Evolutionary conservation across 2,888 invertebrate species (phyloP), one percentile per base, ranked within the genome.

Genomic region (Aporophyla lueneburgensis): DNA sequence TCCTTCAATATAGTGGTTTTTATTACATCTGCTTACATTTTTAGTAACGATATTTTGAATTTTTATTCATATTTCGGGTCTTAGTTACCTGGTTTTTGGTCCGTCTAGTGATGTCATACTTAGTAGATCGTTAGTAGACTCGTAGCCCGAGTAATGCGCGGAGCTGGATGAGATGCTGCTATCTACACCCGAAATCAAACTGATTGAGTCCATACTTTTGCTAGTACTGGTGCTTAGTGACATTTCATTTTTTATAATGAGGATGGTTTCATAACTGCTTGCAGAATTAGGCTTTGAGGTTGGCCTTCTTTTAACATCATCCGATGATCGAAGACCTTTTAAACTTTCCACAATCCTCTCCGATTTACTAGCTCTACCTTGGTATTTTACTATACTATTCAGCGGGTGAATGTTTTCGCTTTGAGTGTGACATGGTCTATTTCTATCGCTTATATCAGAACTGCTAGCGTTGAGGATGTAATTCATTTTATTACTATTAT

Each of bases 241-340:
- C 5, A 91, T 90, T n/a, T 92, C 90, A 65, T 90, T 92, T 80
- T 88, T 89, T 46, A 90, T 69, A 14, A 91, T 65, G 21, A 89
- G 67, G 68, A 91, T 81, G 10, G 93, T 91, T 71, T 90, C 86
- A 21, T 85, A 85, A 76, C 90, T 93, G 68, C 89, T 81, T 61
- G 71, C 56, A 49, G 79, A 54, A 66, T 71, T 67, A 49, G 10
- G 40, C n/a, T 54, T 68, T 54, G 33, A 54, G n/a, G 9, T n/a
- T 9, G 58, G 43, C 6, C 12, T 21, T 56, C 33, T 78, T 33
- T 73, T 51, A 33, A 58, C 14, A 6, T 71, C 62, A 71, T 62
- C 53, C 7, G 40, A 54, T 24, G 61, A 72, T 54, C 66, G 56
- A 58, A 46, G 43, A 12, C 40, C 19, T 40, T 24, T 54, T 43